These are phyloP conservation scores for Ariolimax columbianus DNA, from an alignment of 2,888 invertebrate genomes.

Conservation along the genomic window DNA sequence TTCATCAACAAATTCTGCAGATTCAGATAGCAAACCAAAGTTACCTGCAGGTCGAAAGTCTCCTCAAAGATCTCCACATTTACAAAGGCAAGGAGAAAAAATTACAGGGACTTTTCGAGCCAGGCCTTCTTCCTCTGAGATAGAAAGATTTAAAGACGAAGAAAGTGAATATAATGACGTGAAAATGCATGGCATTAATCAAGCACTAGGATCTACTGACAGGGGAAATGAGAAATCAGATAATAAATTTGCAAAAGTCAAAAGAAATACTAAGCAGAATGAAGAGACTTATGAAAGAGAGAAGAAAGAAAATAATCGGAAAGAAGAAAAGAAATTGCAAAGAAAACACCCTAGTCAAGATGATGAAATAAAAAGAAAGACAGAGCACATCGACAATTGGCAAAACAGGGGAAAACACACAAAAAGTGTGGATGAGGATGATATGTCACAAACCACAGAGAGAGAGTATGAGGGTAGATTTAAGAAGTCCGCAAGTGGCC, in stretches of 20 bases:
- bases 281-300: constrained; percentile 52
- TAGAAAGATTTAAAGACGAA: constrained; percentile 5
- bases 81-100: constrained; percentile 55
- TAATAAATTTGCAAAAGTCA: constrained; percentile 8
- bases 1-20: constrained; percentile 55
- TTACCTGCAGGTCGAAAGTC: constrained; percentile 61
- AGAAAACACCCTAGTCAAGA: constrained; percentile 42
- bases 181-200: neutral
- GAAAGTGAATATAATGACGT: neutral
- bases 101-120: constrained; percentile 64
- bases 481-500: constrained; percentile 52
- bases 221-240: neutral
- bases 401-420: constrained; percentile 3
- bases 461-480: constrained; percentile 54
- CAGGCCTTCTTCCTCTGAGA: constrained; percentile 60
- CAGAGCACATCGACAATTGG: neutral
- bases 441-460: constrained; percentile 24
- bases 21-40: constrained; percentile 56
- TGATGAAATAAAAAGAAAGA: constrained; percentile 42
- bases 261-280: neutral
- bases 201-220: neutral
- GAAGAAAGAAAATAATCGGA: constrained; percentile 25
- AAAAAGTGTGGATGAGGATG: constrained; percentile 13
- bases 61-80: constrained; percentile 55
- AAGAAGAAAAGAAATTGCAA: constrained; percentile 27